Evolutionary conservation across 2,113 vertebrate species (phyloP).

Genomic region (Lutjanus erythropterus): DNA sequence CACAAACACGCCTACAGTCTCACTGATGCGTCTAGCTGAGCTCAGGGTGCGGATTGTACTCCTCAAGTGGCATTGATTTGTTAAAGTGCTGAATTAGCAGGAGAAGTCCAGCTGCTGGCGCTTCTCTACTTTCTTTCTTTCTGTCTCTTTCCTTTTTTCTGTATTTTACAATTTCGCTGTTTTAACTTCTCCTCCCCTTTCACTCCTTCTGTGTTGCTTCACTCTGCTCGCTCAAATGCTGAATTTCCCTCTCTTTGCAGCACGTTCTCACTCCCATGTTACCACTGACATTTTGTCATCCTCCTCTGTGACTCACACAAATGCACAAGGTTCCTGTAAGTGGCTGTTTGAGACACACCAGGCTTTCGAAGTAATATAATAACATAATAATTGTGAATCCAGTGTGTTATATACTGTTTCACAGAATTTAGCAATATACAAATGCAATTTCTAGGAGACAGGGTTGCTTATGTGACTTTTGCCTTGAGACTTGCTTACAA

Average conservation of each 20-base stretch:
- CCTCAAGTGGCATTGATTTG: slow-evolving; percentile 99
- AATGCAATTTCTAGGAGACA: too few relatives aligned
- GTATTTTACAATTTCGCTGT: slow-evolving; percentile 78
- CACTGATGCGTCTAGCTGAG: slow-evolving; percentile 92
- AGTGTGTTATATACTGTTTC: too few relatives aligned
- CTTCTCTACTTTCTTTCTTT: slow-evolving; percentile 69
- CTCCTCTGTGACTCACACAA: too few relatives aligned
- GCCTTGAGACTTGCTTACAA: too few relatives aligned
- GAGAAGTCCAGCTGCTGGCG: slow-evolving; percentile 91
- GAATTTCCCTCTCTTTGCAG: slow-evolving; percentile 23
- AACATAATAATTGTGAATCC: too few relatives aligned
- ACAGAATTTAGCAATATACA: too few relatives aligned
- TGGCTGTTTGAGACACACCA: too few relatives aligned
- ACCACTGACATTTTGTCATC: too few relatives aligned
- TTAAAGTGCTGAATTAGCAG: slow-evolving; percentile 99
- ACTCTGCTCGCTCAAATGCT: not conserved
- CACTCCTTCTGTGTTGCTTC: slow-evolving; percentile 19
- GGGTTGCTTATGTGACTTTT: too few relatives aligned
- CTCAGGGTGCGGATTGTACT: slow-evolving; percentile 94
- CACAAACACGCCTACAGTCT: slow-evolving; percentile 76
- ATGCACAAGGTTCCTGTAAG: too few relatives aligned
- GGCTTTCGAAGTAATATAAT: too few relatives aligned
- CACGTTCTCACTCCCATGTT: too few relatives aligned
- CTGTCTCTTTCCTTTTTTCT: slow-evolving; percentile 33
- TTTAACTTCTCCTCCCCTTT: slow-evolving; percentile 43